phyloP scores from a whole-genome alignment of 2,888 invertebrate genomes.

The Hypomecis punctinalis region DNA sequence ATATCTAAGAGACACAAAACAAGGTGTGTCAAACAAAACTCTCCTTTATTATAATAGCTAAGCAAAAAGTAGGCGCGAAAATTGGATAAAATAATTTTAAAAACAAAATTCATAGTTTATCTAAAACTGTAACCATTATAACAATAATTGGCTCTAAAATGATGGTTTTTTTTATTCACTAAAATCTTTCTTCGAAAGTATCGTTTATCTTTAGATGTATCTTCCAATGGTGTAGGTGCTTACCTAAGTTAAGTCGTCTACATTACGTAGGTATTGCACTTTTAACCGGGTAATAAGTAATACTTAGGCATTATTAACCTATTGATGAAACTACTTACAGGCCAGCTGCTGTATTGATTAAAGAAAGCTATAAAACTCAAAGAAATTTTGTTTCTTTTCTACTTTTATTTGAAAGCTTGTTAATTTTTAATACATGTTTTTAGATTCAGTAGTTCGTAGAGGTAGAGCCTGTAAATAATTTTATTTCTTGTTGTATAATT shows the following conservation, averaged over 20 bases:
- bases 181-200: too few relatives aligned
- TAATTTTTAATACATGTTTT: not conserved
- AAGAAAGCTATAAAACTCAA: constrained; percentile 2
- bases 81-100: not conserved
- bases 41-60: too few relatives aligned
- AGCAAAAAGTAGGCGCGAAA: too few relatives aligned
- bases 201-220: not conserved
- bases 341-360: too few relatives aligned
- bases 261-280: constrained; percentile 5
- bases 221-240: constrained; percentile 13
- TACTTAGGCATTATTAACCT: constrained; percentile 5
- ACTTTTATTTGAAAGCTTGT: not conserved
- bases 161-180: not conserved
- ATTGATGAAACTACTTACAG: constrained; percentile 24
- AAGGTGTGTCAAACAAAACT: too few relatives aligned
- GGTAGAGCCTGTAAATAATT: constrained; percentile 47
- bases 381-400: not conserved
- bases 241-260: not conserved
- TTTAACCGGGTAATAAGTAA: constrained; percentile 4
- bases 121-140: not conserved
- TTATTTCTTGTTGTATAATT: constrained; percentile 12
- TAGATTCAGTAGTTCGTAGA: constrained; percentile 35
- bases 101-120: not conserved
- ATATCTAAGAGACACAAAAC: too few relatives aligned
- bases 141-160: constrained; percentile 15